Evolutionary conservation across 2,797 vertebrate species (phyloP), one percentile per base, ranked within the genome.

Genomic region (Melanotaenia nigrans): DNA sequence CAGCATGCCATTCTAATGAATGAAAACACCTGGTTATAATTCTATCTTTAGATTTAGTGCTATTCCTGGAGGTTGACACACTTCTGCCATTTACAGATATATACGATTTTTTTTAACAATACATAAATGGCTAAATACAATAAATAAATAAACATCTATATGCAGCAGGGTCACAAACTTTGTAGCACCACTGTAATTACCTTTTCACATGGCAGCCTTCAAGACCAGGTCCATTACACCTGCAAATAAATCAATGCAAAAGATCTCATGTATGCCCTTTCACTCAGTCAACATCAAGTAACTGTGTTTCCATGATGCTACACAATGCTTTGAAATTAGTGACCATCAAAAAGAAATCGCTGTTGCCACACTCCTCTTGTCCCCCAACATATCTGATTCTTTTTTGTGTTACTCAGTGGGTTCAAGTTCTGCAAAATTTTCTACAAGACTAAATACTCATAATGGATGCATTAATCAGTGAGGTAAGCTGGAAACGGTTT

Each of bases 141-240:
- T 42, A 42, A 49, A 9, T n/a, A 49, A 9, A 49, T 51, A 10
- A 24, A 6, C 16, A 20, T 40, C 13, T 40, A 40, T 16, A 9
- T 32, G 49, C 20, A 24, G 11, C 22, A 16, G 2, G 4, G n/a
- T 12, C 5, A 68, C 13, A 38, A 1, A 1, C 28, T 1, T 62
- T 61, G 13, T 11, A 35, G 22, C 14, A 47, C 33, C 9, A 18
- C 5, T 59, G 13, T 10, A 60, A 86, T 95, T 81, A 99, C 98
- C 80, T 81, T 7, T 77, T 86, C 9, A 1, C 22, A 58, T 90
- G 86, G 86, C 98, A 99, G 78, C 95, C 96, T 86, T 92, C 83
- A 18, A 95, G 91, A 78, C 96, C 95, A 58, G 95, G 95, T 0
- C 95, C 96, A 11, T 13, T 66, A 76, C 98, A 99, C 82, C 98